Evolutionary conservation across 2,888 invertebrate species (phyloP), one percentile per base, ranked within the genome.

Genomic region (Synanthedon tipuliformis): DNA sequence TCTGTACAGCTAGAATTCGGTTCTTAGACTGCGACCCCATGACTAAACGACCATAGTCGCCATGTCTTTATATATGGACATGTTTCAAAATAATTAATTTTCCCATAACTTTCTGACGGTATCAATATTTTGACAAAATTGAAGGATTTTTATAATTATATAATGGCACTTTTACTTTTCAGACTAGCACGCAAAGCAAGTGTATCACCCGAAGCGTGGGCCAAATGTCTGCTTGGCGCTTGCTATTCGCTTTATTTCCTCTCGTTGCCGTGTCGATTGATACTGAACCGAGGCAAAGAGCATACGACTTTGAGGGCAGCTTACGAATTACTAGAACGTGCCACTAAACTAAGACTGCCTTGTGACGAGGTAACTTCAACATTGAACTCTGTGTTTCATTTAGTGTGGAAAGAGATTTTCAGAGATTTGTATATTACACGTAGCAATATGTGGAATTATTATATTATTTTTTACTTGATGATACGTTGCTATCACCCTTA

Each of bases 211-310:
- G 93, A 95, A 65, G 89, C 93, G n/a, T 98, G 98, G 98, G 95
- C 97, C 4, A 94, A 94, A 77, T 97, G 95, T 76, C 82, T 96
- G 16, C 89, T 96, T 7, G 94, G 94, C 41, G 94, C 96, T 1
- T 96, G 95, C 70, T 95, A 95, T 73, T 96, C 98, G 41, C 89
- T 99, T 27, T 99, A 99, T 92, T 99, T 99, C 80, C 92, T 99
- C 66, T 94, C 97, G 64, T 88, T 99, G 60, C 99, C 99, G 18
- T 95, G 98, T 80, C 94, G 92, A 86, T 90, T 92, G 66, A 89
- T 88, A 70, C 85, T 90, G 72, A 90, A 89, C 62, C 88, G 91
- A 1, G 94, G 94, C 0, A 93, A 92, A 69, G 93, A 94, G 63
- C 93, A 94, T 61, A 92, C 93, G 2, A 90, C 91, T 0, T 77